A percentile compares a stretch with the other conserved stretches of the same genome.
Evolutionary conservation across 2,888 invertebrate genomes (phyloP).

Genomic region (Nymphalis c-album): DNA sequence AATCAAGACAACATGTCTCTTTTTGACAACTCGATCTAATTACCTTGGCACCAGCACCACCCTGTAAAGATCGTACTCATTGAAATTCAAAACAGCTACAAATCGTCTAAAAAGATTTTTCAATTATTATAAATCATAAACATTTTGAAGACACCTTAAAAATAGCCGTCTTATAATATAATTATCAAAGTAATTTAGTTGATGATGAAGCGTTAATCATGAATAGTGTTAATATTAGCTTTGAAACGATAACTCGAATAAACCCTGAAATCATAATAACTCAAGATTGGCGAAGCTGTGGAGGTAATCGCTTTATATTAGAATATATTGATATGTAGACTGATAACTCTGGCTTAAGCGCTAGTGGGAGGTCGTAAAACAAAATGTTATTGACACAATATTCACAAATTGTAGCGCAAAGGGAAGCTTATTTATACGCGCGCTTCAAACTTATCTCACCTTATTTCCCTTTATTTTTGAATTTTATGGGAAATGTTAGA

Average conservation of each 20-base stretch:
- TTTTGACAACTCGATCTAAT: conserved; percentile 49
- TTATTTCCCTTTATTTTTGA: conserved; percentile 47
- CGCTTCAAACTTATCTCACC: conserved; percentile 68
- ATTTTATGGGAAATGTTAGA: conserved; percentile 49
- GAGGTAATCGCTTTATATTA: conserved; percentile 45
- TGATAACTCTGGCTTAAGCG: conserved; percentile 36
- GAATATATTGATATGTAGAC: conserved; percentile 21
- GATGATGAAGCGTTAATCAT: conserved; percentile 38
- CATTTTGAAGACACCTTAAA: not conserved
- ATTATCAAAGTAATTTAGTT: conserved; percentile 26
- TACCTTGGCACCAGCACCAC: conserved; percentile 78
- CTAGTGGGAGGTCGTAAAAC: conserved; percentile 36
- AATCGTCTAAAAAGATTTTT: conserved; percentile 10
- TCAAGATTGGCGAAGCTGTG: conserved; percentile 57
- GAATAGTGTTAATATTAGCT: conserved; percentile 45
- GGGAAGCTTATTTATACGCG: conserved; percentile 57
- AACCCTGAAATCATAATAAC: conserved; percentile 39
- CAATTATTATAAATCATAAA: not conserved
- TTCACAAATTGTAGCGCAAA: conserved; percentile 27
- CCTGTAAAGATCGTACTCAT: conserved; percentile 63
- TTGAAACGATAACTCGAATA: conserved; percentile 43
- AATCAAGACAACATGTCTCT: conserved; percentile 46
- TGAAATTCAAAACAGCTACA: conserved; percentile 41
- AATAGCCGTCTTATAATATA: not conserved
- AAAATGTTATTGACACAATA: conserved; percentile 35